Conservation (phyloP, 2,888 invertebrate genomes). For the Biston stratarius region DNA sequence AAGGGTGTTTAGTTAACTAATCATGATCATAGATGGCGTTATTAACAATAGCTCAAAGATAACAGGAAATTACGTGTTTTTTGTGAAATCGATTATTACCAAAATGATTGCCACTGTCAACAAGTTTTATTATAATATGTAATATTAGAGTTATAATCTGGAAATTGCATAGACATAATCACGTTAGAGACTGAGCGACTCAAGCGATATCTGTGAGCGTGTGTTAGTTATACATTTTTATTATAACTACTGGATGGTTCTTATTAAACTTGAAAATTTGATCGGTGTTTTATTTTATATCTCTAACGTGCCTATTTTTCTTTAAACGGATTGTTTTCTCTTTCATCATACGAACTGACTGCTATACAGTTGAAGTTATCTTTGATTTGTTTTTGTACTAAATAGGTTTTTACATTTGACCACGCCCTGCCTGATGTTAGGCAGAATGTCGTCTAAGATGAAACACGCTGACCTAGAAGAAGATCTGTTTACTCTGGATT, state of each 20-base stretch:
- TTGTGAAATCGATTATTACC: not conserved
- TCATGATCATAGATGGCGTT: slow-evolving; percentile 9
- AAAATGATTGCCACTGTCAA: slow-evolving; percentile 42
- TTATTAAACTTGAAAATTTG: slow-evolving; percentile 71
- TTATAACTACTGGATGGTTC: slow-evolving; percentile 79
- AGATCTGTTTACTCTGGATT: too few relatives aligned
- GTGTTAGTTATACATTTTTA: slow-evolving; percentile 77
- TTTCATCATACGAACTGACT: too few relatives aligned
- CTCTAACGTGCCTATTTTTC: too few relatives aligned
- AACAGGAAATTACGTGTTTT: not conserved
- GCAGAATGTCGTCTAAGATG: too few relatives aligned
- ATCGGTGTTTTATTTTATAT: slow-evolving; percentile 45
- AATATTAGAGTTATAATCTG: slow-evolving; percentile 51
- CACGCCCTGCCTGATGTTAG: too few relatives aligned
- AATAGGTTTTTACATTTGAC: too few relatives aligned
- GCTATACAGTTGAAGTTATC: too few relatives aligned
- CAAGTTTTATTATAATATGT: slow-evolving; percentile 42
- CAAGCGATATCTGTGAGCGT: slow-evolving; percentile 62
- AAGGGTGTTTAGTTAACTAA: not conserved
- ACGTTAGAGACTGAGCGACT: slow-evolving; percentile 82
- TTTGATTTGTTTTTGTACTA: too few relatives aligned
- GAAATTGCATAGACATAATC: slow-evolving; percentile 58
- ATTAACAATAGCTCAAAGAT: not conserved
- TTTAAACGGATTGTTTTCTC: too few relatives aligned
- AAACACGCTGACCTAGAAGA: too few relatives aligned